Base-by-base conservation (phyloP, 1,140 invertebrate genomes). In the Arctopsyche grandis region DNA sequence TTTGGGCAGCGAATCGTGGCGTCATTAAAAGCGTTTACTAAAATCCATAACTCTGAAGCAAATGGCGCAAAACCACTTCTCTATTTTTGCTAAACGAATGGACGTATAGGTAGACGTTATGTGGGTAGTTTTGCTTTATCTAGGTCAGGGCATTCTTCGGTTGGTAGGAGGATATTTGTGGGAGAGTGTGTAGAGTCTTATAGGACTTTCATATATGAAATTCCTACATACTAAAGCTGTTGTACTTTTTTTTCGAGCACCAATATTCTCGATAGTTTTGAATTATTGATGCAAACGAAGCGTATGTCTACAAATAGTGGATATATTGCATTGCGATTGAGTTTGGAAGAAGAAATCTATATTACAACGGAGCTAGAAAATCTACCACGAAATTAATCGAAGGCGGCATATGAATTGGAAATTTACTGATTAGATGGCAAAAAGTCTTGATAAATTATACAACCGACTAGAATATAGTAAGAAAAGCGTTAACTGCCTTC, bases 141-240 rank as follows among this genome's bases (percentile, higher is more conserved):
- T 66, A 66, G 63, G 63, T 66, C 63, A 66, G 63, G 22, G 24
- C 63, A 66, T 66, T 66, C 63, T 66, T 66, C 24, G 24, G 63
- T 66, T 24, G 19, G 63, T 24, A 66, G 63, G 63, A 26, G 63
- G 63, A 66, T 66, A 66, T 66, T 66, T 66, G 63, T 24, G 63
- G 22, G 63, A 0, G 22, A 22, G 24, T 66, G 63, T 66, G 24
- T 24, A 22, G 63, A 52, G 24, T 22, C 63, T 66, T 66, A 66
- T 66, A 14, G 63, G 63, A 66, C 19, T 14, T 66, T 24, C 63
- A 66, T 66, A 66, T 66, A 66, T 66, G 63, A 66, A 66, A 66
- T 66, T 66, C 63, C 63, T 66, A 1, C 24, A 26, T 22, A 22
- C 63, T 66, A 26, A 66, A 66, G 29, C 29, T 0, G 56, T 16